Evolutionary conservation across 37 sponge, comb jelly and placozoan species (phyloP), one percentile per base, ranked within the genome.

Genomic region (Halisarca cf. caerulea): DNA sequence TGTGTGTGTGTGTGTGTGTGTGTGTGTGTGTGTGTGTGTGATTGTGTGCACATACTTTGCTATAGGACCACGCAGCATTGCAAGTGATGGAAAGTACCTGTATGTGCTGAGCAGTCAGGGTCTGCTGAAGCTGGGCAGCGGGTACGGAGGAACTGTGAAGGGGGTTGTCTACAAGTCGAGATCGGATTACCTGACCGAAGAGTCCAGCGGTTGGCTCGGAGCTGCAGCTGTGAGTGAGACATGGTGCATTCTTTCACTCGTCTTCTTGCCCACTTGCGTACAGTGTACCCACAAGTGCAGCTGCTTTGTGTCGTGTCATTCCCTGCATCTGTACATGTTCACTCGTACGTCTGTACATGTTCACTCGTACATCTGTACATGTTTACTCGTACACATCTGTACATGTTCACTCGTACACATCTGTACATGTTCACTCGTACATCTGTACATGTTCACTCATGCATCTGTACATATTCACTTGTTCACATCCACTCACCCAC

Each of bases 81-180:
- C 91, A 34, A 85, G 88, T 51, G 95, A 94, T 68, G 91, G 91
- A 3, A 73, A 34, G 47, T 86, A 58, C 60, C 61, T 94, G 79
- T 94, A 94, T 59, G 15, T 94, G 2, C 91, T 87, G 37, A 81
- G 89, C n/a, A 3, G 53, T 24, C 84, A 71, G 68, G 89, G 95
- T 0, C 77, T 94, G 54, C 35, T 86, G 47, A 94, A 94, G 59
- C 37, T 91, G 34, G 95, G 95, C n/a, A 73, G 89, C 42, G 95
- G 95, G 14, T 94, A 91, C 70, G 87, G 92, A 15, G 90, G 84
- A 42, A 94, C 95, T 0, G 27, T 87, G 23, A 25, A 87, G 83
- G 88, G 88, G 9, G 57, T 43, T 54, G 83, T 87, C 34, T 87
- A 87, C 42, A 40, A 38, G 57, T 33, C 45, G 37, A 82, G 71